phyloP scores from a whole-genome alignment of 1,140 invertebrate genomes.

The Drosophila bocki region DNA sequence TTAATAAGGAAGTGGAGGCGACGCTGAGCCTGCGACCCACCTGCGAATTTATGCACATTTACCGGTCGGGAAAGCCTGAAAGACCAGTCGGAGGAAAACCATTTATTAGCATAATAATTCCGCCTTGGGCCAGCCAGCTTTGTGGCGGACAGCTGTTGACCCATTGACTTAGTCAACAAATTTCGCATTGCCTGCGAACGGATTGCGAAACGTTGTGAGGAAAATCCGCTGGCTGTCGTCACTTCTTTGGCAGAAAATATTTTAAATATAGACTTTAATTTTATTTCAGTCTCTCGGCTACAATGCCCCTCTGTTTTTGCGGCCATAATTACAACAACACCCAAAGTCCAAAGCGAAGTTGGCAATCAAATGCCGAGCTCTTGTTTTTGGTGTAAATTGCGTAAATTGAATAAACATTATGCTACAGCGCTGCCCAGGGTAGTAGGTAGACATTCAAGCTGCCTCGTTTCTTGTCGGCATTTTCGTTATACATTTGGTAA shows the following conservation, averaged over 20 bases:
- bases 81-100: constrained; percentile 71
- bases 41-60: constrained; percentile 68
- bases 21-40: constrained; percentile 50
- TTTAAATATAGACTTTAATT: constrained; percentile 53
- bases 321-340: constrained; percentile 74
- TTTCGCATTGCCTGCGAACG: constrained; percentile 20
- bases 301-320: constrained; percentile 43
- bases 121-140: constrained; percentile 53
- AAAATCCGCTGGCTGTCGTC: constrained; percentile 31
- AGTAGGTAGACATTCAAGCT: constrained; percentile 18
- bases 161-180: constrained; percentile 77
- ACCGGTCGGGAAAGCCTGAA: constrained; percentile 45
- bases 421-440: constrained; percentile 48
- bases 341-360: constrained; percentile 42
- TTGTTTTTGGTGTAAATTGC: constrained; percentile 66
- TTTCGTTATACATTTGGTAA: constrained; percentile 66
- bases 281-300: constrained; percentile 34
- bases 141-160: constrained; percentile 61
- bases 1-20: constrained; percentile 70
- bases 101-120: constrained; percentile 81
- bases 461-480: constrained; percentile 32
- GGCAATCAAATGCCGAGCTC: constrained; percentile 65
- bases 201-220: constrained; percentile 35
- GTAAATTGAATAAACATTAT: constrained; percentile 82
- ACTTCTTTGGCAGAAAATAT: constrained; percentile 53